Evolutionary conservation across 2,888 invertebrate genomes (phyloP), one percentile per base, ranked within the genome.

Genomic region (Mythimna albipuncta): DNA sequence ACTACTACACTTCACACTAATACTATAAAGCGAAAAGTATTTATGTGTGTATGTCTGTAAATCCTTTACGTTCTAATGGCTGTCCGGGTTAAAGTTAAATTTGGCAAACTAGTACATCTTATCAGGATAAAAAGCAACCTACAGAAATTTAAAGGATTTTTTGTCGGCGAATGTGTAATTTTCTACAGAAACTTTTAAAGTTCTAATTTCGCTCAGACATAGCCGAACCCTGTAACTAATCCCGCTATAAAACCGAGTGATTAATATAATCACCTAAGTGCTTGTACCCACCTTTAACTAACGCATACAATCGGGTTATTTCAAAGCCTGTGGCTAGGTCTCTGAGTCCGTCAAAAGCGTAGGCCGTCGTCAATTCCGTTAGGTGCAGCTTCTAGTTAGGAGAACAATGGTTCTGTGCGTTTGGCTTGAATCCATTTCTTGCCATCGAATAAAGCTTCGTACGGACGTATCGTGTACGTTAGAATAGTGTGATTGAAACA

Each of bases 371-470:
- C 32, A n/a, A 32, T 26, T 54, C 19, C 19, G 10, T 50, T 79
- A 57, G 79, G 73, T 57, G 79, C 61, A 80, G 59, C 26, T 13
- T 57, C 55, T 35, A 13, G 44, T 11, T 61, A 38, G 11, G 57
- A 76, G 55, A 76, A 65, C 62, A 77, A 75, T 62, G 6, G 57
- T 59, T 75, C 21, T 32, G 32, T 64, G 11, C 38, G 41, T 71
- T 41, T 6, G n/a, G 21, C 38, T 26, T 52, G 19, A 44, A 52
- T 38, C 19, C 13, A 4, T 63, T 74, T 74, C 62, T 59, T 64
- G 44, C 7, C 44, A n/a, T 57, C 61, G 21, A 44, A 35, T 32
- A 63, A 4, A 7, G 10, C 7, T 57, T 38, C 63, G 35, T 52
- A 1, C n/a, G 11, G n/a, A 26, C 21, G 6, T 35, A 71, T 0